Base-by-base conservation (phyloP, 1,140 invertebrate species). In the Drosophila nikananu region DNA sequence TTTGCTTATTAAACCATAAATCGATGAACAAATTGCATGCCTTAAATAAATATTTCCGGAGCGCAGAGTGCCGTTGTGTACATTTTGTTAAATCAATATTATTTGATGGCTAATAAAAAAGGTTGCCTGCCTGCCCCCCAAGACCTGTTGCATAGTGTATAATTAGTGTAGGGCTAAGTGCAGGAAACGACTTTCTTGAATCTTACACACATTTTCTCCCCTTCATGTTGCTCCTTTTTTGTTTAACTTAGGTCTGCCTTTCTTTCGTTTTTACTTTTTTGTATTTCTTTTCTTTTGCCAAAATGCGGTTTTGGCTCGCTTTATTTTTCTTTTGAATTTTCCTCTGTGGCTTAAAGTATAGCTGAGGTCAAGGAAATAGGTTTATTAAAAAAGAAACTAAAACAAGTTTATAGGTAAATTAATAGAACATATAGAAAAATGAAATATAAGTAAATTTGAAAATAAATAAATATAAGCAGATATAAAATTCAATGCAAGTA, bases 121-220 rank as follows among this genome's bases (percentile, higher is more conserved):
- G 5, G 1, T 15, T 6, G 17, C n/a, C 9, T 35, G 32, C 27
- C 10, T 32, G 32, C 32, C 10, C 23, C 25, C 21, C 0, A 55
- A 54, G 6, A 68, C 67, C 67, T 71, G 67, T 71, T 71, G 67
- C 49, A 12, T 46, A 46, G 63, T 13, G 63, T 67, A 68, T 71
- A 67, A 46, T 55, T 55, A 71, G 17, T 46, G 39, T 35, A 5
- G 4, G 39, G 15, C 35, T 58, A 58, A 70, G 42, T 72, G 52
- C 64, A 41, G 51, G 32, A 57, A 41, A 68, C 32, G 23, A 44
- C 35, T 42, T 37, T 21, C 46, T 35, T 25, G 17, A 30, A 55
- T 37, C 71, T 30, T 42, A 71, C 41, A 54, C 42, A 17, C 51
- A 37, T 37, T 41, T 55, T 39, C 39, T 19, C 13, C 15, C 23